Conservation (phyloP, 2,113 vertebrate genomes). For the Phycodurus eques region DNA sequence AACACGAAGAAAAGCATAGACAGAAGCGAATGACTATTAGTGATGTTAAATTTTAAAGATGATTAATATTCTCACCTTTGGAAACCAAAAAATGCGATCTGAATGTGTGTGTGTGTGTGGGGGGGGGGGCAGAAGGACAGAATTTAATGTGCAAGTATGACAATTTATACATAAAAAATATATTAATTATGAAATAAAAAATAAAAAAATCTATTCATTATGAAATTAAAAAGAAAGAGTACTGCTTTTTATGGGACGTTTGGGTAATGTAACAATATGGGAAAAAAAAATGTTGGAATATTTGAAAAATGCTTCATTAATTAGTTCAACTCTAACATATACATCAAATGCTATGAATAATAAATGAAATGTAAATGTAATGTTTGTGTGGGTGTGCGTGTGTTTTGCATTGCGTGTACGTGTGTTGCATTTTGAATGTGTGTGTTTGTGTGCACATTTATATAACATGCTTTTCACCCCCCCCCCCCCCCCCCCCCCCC, state of each 20-base stretch:
- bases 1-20: background rate
- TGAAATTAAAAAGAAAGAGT: too few species aligned
- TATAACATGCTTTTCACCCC: background rate
- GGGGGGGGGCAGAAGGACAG: background rate
- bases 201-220: too few species aligned
- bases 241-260: too few species aligned
- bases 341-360: background rate
- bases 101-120: background rate
- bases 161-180: background rate
- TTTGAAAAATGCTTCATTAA: too few species aligned
- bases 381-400: too few species aligned
- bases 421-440: background rate
- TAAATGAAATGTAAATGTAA: background rate
- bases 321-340: too few species aligned
- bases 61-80: background rate
- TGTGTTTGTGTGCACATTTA: background rate
- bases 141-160: background rate
- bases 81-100: background rate
- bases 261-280: too few species aligned
- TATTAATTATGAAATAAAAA: too few species aligned
- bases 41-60: too few species aligned
- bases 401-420: too few species aligned
- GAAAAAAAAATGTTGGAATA: too few species aligned
- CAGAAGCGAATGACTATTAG: background rate
- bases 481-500: too few species aligned